These are phyloP conservation scores for Bergia sp. DNA, from an alignment of 92 coral and sea anemone species.

Conservation along the genomic window DNA sequence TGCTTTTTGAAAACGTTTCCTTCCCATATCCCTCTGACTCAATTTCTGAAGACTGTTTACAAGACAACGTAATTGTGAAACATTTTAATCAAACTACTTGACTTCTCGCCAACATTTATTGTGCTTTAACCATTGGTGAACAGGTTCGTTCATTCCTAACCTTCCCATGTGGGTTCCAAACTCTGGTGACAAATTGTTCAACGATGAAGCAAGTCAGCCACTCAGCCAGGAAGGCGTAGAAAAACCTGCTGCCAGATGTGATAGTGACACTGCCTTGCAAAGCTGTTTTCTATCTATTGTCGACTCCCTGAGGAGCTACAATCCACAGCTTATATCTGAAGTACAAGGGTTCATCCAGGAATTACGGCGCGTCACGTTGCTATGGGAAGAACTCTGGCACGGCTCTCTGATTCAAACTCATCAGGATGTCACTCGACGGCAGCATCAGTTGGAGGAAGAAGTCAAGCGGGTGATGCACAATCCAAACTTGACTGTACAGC, in stretches of 20 bases:
- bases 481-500: constrained; percentile 75
- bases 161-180: constrained; percentile 41
- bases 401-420: constrained; percentile 97
- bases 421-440: constrained; percentile 91
- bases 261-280: constrained; percentile 72
- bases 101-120: not conserved
- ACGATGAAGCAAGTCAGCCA: constrained; percentile 34
- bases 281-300: constrained; percentile 93
- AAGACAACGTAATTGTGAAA: not conserved
- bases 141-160: constrained; percentile 38
- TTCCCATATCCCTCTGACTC: too few species aligned
- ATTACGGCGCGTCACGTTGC: constrained; percentile 85
- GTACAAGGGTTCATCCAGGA: constrained; percentile 94
- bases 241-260: constrained; percentile 58
- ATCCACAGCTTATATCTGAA: constrained; percentile 85
- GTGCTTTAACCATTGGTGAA: not conserved
- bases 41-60: too few species aligned
- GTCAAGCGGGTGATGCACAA: constrained; percentile 91
- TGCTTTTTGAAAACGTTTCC: too few species aligned
- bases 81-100: too few species aligned
- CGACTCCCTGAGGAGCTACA: constrained; percentile 81
- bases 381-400: constrained; percentile 99
- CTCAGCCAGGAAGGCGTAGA: constrained; percentile 31
- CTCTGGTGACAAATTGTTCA: constrained; percentile 8
- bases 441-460: constrained; percentile 93